Evolutionary conservation across 2,888 invertebrate species (phyloP).

Genomic region (Arctia plantaginis): DNA sequence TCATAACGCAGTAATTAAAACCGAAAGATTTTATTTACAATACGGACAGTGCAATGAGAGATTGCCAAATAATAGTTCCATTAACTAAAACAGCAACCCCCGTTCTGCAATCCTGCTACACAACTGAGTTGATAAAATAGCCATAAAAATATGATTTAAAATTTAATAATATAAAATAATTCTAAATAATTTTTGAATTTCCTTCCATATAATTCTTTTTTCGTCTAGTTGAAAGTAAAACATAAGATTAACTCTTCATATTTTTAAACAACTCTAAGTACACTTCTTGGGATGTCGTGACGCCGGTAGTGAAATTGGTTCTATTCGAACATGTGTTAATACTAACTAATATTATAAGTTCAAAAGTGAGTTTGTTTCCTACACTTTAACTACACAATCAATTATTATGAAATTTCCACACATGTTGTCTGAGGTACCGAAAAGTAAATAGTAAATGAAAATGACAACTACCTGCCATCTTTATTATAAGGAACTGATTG

Average conservation of each 20-base stretch:
- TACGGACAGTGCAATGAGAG: no score
- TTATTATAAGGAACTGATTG: neutral
- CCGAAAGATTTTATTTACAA: no score
- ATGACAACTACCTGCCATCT: neutral
- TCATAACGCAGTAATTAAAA: no score
- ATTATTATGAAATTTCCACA: neutral
- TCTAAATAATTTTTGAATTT: neutral
- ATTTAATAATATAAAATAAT: no score
- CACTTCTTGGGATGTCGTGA: no score
- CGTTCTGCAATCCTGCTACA: no score
- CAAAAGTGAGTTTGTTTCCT: neutral
- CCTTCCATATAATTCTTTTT: neutral
- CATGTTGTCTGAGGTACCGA: neutral
- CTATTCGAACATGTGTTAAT: neutral
- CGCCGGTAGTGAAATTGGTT: neutral
- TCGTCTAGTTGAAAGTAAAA: neutral
- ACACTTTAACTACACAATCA: no score
- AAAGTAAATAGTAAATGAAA: neutral
- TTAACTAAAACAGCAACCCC: no score
- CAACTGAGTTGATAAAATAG: no score
- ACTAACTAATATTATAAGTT: neutral
- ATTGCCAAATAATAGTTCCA: no score
- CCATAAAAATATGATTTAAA: no score
- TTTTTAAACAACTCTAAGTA: no score
- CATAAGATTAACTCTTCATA: neutral